These are phyloP conservation scores for Rhincodon typus DNA, from an alignment of 2,797 vertebrate species.

Conservation along the genomic window DNA sequence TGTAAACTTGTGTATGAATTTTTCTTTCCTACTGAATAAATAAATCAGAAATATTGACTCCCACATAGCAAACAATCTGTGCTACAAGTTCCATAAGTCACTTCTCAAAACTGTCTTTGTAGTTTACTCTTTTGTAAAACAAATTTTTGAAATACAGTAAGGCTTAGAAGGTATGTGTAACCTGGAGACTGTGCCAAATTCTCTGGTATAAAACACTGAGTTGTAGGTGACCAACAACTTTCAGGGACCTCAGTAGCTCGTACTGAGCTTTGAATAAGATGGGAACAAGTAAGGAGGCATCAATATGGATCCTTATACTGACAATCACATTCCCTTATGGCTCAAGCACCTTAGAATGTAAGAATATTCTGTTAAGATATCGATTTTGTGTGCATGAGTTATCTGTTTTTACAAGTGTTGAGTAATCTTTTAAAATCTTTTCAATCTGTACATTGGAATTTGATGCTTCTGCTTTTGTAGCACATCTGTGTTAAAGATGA, in stretches of 20 bases:
- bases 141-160: no score
- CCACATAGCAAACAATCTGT: constrained; percentile 1
- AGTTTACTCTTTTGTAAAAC: neutral
- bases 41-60: neutral
- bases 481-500: no score
- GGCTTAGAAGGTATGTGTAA: no score
- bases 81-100: neutral
- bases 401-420: no score
- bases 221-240: constrained; percentile 48
- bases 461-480: no score
- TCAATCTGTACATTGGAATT: no score
- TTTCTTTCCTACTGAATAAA: neutral
- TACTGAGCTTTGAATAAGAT: constrained; percentile 49
- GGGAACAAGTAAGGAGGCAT: constrained; percentile 47
- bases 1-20: neutral
- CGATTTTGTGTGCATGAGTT: no score
- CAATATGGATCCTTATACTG: constrained; percentile 54
- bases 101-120: neutral
- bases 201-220: constrained; percentile 16
- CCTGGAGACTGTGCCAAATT: neutral
- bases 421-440: no score
- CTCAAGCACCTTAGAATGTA: neutral
- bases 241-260: constrained; percentile 44
- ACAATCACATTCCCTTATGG: neutral
- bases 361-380: neutral